A percentile compares a stretch with the other conserved stretches of the same genome.
phyloP scores from a whole-genome alignment of 1,140 invertebrate species.

The Hydropsyche tenuis region DNA sequence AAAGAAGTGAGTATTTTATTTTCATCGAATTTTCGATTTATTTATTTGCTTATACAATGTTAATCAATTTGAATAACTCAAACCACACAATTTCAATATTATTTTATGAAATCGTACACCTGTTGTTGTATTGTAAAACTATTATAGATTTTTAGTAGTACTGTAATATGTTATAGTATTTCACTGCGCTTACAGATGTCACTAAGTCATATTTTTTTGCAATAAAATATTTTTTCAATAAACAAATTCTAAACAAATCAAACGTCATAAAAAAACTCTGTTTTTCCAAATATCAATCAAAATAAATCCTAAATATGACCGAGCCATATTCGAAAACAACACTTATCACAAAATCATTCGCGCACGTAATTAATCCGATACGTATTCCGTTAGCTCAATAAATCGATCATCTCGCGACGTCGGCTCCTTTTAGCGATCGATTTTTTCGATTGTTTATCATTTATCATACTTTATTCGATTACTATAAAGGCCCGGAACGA shows the following conservation, averaged over 20 bases:
- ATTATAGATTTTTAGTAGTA: background rate
- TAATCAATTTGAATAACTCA: too few species aligned
- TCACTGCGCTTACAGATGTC: background rate
- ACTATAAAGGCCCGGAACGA: too few species aligned
- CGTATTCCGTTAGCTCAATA: too few species aligned
- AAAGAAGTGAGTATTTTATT: constrained; percentile 39
- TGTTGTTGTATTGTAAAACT: background rate
- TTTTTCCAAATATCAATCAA: too few species aligned
- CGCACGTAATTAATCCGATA: too few species aligned
- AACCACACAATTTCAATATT: too few species aligned
- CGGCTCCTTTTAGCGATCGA: constrained; percentile 25
- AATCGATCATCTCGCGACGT: constrained; percentile 2
- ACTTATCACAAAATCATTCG: too few species aligned
- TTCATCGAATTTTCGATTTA: background rate
- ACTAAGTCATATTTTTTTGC: background rate
- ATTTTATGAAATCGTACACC: background rate
- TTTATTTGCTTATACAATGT: too few species aligned
- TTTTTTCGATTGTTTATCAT: constrained; percentile 8
- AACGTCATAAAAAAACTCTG: too few species aligned
- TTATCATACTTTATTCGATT: background rate
- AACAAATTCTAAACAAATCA: background rate
- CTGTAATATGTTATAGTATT: background rate
- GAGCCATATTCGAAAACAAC: too few species aligned
- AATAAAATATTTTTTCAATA: background rate
- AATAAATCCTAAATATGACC: too few species aligned